These are phyloP conservation scores for Labeo rohita DNA, from an alignment of 2,113 vertebrate genomes.

Conservation along the genomic window DNA sequence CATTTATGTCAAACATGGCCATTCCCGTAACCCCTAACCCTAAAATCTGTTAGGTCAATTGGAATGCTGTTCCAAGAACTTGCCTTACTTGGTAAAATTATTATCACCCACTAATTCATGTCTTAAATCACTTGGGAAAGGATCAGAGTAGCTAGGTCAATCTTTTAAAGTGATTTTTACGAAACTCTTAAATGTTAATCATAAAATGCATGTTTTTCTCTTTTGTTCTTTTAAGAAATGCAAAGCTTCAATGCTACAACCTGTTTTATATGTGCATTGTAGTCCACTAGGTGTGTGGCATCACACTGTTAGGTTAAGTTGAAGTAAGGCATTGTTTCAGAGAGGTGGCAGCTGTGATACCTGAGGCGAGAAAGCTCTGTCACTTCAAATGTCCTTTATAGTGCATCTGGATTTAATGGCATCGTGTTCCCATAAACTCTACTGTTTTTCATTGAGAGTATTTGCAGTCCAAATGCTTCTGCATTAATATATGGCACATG, in stretches of 20 bases:
- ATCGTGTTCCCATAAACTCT: background rate
- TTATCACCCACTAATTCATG: background rate
- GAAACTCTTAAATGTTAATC: background rate
- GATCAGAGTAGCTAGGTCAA: background rate
- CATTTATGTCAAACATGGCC: background rate
- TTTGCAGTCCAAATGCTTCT: background rate
- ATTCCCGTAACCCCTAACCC: background rate
- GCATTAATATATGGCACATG: background rate
- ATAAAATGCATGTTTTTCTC: background rate
- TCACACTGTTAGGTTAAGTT: slow-evolving; percentile 4
- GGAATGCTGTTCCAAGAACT: background rate
- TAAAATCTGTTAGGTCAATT: background rate
- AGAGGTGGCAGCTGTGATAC: slow-evolving; percentile 34
- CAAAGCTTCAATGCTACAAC: background rate
- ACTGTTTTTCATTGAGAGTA: slow-evolving; percentile 10
- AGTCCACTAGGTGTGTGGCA: background rate
- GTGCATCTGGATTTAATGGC: background rate
- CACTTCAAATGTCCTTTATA: slow-evolving; percentile 14
- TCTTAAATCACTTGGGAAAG: background rate
- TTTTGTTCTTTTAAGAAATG: background rate
- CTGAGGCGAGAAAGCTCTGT: slow-evolving; percentile 20
- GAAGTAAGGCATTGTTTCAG: slow-evolving; percentile 9
- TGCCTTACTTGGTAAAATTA: background rate
- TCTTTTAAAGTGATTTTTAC: background rate
- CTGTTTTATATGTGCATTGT: background rate